Conservation (phyloP, 2,797 vertebrate genomes). For the Anas acuta region DNA sequence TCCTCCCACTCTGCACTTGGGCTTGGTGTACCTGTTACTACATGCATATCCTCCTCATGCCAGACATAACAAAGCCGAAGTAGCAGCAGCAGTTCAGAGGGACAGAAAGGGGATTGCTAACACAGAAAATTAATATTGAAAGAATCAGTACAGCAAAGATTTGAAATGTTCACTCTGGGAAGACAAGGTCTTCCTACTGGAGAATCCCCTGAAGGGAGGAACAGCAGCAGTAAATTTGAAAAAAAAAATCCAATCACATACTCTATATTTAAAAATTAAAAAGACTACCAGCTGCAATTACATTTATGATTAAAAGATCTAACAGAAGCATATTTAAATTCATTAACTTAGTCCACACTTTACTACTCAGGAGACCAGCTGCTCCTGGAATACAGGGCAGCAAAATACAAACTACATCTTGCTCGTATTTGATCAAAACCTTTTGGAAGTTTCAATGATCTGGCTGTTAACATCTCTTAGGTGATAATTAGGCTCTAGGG, state of each 20-base stretch:
- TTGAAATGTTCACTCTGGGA: not conserved
- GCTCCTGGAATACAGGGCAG: slow-evolving; percentile 54
- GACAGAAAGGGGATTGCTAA: not conserved
- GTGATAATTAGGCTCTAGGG: slow-evolving; percentile 64
- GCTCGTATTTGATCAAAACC: slow-evolving; percentile 69
- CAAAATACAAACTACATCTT: slow-evolving; percentile 70
- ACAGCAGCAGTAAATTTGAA: not conserved
- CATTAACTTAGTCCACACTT: slow-evolving; percentile 68
- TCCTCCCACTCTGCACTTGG: not conserved
- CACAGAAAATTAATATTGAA: not conserved
- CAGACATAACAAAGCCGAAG: not conserved
- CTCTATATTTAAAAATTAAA: slow-evolving; percentile 59
- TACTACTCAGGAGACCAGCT: slow-evolving; percentile 63
- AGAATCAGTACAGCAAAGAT: not conserved
- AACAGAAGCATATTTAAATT: slow-evolving; percentile 70
- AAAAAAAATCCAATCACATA: slow-evolving; percentile 23
- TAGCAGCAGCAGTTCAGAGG: not conserved
- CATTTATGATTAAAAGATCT: slow-evolving; percentile 68
- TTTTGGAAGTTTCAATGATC: slow-evolving; percentile 58
- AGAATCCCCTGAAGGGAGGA: not conserved
- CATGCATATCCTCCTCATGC: not conserved
- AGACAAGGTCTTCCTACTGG: not conserved
- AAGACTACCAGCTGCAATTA: slow-evolving; percentile 69
- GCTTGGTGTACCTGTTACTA: not conserved
- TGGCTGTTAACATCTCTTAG: slow-evolving; percentile 70